Conservation (phyloP, 2,797 vertebrate genomes). For the Xiphophorus birchmanni region DNA sequence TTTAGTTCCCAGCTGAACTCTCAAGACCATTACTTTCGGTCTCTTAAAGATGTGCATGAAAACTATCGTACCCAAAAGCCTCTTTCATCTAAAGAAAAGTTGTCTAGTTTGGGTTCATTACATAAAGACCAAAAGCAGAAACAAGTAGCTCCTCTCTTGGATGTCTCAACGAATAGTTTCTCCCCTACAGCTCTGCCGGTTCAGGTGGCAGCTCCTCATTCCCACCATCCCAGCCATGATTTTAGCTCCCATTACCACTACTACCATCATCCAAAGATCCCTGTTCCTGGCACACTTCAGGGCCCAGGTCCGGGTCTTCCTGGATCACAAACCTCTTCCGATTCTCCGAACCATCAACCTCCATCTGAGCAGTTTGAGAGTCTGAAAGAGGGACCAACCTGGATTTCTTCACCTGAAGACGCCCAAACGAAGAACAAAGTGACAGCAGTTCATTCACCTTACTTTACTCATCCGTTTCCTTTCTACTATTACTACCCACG, state of each 20-base stretch:
- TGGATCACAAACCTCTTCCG: not conserved
- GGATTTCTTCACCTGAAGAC: conserved; percentile 6
- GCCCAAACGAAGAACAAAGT: not conserved
- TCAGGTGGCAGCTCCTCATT: conserved; percentile 12
- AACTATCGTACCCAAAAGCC: not conserved
- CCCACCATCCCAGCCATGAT: conserved; percentile 25
- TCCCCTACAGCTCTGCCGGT: not conserved
- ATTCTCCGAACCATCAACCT: not conserved
- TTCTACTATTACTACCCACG: conserved; percentile 36
- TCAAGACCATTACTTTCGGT: conserved; percentile 4
- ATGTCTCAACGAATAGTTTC: not conserved
- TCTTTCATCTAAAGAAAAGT: not conserved
- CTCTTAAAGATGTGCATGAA: conserved; percentile 1
- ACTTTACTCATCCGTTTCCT: conserved; percentile 19
- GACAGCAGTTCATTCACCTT: not conserved
- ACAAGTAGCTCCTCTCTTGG: not conserved
- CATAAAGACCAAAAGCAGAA: conserved; percentile 4
- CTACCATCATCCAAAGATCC: conserved; percentile 75
- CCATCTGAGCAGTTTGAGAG: not conserved
- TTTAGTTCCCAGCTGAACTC: conserved; percentile 15
- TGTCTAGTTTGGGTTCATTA: not conserved
- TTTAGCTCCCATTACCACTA: conserved; percentile 70
- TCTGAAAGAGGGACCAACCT: not conserved
- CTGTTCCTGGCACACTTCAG: conserved; percentile 31
- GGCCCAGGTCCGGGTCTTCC: conserved; percentile 16